phyloP scores from a whole-genome alignment of 2,888 invertebrate genomes.

The Watsonalla binaria region DNA sequence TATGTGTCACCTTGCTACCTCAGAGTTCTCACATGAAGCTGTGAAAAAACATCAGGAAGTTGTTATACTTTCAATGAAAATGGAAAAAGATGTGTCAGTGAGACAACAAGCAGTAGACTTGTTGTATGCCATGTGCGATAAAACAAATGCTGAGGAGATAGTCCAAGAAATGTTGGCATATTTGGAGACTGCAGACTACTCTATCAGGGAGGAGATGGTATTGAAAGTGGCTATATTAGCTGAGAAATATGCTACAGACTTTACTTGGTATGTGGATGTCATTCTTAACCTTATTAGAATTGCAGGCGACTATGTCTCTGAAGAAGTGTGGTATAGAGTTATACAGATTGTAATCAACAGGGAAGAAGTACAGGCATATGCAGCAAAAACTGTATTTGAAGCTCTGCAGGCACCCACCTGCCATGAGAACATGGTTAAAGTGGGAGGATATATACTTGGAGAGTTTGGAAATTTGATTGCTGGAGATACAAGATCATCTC shows the following conservation, averaged over 20 bases:
- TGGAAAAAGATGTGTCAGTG: slow-evolving; percentile 99
- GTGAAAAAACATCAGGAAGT: slow-evolving; percentile 99
- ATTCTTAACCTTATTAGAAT: slow-evolving; percentile 99
- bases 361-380: slow-evolving; percentile 99
- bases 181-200: slow-evolving; percentile 99
- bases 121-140: slow-evolving; percentile 99
- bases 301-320: slow-evolving; percentile 99
- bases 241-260: slow-evolving; percentile 99
- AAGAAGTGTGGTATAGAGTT: slow-evolving; percentile 99
- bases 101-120: slow-evolving; percentile 98
- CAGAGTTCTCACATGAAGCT: slow-evolving; percentile 99
- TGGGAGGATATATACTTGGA: slow-evolving; percentile 98
- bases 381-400: slow-evolving; percentile 99
- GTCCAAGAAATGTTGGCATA: slow-evolving; percentile 99
- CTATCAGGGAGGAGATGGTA: slow-evolving; percentile 99
- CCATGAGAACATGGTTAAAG: slow-evolving; percentile 99
- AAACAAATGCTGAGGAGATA: slow-evolving; percentile 99
- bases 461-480: slow-evolving; percentile 99
- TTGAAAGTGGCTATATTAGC: slow-evolving; percentile 99
- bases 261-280: slow-evolving; percentile 99
- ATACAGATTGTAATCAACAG: slow-evolving; percentile 99
- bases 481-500: slow-evolving; percentile 98
- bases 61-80: slow-evolving; percentile 98
- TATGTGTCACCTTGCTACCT: slow-evolving; percentile 99
- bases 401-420: slow-evolving; percentile 99